phyloP scores from a whole-genome alignment of 2,888 invertebrate genomes.

The Laspeyria flexula region DNA sequence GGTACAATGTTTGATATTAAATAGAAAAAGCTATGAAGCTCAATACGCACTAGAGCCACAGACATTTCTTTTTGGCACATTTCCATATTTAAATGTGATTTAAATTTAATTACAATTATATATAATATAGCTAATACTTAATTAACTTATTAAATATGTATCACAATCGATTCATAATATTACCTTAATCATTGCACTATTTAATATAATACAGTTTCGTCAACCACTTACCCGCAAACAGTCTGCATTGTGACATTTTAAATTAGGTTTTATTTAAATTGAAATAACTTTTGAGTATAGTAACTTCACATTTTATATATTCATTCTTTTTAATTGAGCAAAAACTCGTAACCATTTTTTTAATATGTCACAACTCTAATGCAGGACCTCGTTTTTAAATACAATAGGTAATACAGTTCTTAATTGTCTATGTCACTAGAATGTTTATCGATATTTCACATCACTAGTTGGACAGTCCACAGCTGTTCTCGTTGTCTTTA shows the following conservation, averaged over 20 bases:
- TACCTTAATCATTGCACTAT: constrained; percentile 49
- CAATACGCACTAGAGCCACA: too few relatives aligned
- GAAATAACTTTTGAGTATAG: constrained; percentile 12
- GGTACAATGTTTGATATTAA: too few relatives aligned
- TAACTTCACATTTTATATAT: constrained; percentile 13
- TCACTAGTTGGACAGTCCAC: constrained; percentile 64
- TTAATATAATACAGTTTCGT: constrained; percentile 29
- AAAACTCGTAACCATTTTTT: constrained; percentile 12
- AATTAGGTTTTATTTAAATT: constrained; percentile 30
- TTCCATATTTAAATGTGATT: too few relatives aligned
- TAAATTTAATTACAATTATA: too few relatives aligned
- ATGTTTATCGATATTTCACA: constrained; percentile 13
- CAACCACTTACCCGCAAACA: constrained; percentile 15
- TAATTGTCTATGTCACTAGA: background rate
- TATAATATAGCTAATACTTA: constrained; percentile 18
- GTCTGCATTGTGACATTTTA: constrained; percentile 28
- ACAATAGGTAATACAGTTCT: too few relatives aligned
- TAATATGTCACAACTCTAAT: constrained; percentile 1
- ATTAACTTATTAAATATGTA: constrained; percentile 64
- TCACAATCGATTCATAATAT: constrained; percentile 79
- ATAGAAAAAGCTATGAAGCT: too few relatives aligned
- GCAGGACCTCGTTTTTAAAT: constrained; percentile 14
- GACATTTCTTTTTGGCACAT: too few relatives aligned
- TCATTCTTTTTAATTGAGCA: too few relatives aligned
- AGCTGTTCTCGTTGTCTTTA: constrained; percentile 65